Evolutionary conservation across 2,113 vertebrate species (phyloP).

Genomic region (Pteropus alecto): DNA sequence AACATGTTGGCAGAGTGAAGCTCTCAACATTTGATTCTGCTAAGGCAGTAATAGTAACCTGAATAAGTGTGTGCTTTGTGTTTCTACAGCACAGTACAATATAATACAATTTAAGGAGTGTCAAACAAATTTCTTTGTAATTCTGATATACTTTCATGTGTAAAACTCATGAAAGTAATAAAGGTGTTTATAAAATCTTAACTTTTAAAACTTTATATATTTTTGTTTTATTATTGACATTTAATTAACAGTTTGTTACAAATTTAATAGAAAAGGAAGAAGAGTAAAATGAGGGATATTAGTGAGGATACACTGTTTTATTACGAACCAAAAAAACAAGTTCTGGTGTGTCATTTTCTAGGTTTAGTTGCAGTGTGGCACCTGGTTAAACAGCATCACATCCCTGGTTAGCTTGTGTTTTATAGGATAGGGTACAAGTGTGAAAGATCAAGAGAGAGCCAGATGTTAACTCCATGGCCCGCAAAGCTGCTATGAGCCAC

Average conservation of each 20-base stretch:
- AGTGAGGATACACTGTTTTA: background rate
- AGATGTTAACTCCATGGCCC: background rate
- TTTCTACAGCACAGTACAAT: background rate
- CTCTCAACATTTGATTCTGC: background rate
- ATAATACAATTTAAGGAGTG: background rate
- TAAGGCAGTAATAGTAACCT: background rate
- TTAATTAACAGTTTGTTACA: background rate
- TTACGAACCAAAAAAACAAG: background rate
- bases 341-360: background rate
- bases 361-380: background rate
- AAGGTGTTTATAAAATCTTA: background rate
- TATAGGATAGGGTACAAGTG: background rate
- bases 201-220: background rate
- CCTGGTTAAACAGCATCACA: rapidly evolving
- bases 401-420: background rate
- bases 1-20: background rate
- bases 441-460: background rate
- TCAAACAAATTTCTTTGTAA: background rate
- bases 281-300: background rate
- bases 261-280: background rate
- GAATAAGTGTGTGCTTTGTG: background rate
- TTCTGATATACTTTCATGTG: background rate
- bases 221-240: background rate
- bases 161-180: background rate
- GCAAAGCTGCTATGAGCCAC: background rate